A percentile compares a stretch with the other conserved stretches of the same genome.
Conservation (phyloP, 2,888 invertebrate genomes). For the Antheraea yamamai region DNA sequence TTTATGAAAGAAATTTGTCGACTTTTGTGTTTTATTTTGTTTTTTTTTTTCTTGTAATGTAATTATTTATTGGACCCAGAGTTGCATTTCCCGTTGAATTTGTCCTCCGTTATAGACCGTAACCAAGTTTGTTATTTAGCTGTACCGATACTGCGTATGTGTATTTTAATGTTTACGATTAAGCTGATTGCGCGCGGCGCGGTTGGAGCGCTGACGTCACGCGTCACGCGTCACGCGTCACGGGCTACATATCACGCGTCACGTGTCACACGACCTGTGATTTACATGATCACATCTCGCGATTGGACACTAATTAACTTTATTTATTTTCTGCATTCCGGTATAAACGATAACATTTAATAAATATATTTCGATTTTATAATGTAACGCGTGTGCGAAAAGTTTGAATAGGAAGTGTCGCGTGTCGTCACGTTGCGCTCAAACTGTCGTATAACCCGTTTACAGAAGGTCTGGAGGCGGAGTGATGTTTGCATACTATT, state of each 20-base stretch:
- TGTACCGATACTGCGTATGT: slow-evolving; percentile 32
- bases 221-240: not conserved
- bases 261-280: too few relatives aligned
- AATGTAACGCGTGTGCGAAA: too few relatives aligned
- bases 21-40: slow-evolving; percentile 54
- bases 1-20: slow-evolving; percentile 49
- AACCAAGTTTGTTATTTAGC: slow-evolving; percentile 44
- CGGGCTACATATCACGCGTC: too few relatives aligned
- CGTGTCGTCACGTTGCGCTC: slow-evolving; percentile 53
- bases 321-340: too few relatives aligned
- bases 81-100: slow-evolving; percentile 70
- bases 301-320: too few relatives aligned
- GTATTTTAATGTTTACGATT: slow-evolving; percentile 45
- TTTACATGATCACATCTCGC: too few relatives aligned
- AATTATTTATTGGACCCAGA: slow-evolving; percentile 76
- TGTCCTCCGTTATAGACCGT: slow-evolving; percentile 40
- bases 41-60: slow-evolving; percentile 50
- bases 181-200: slow-evolving; percentile 21
- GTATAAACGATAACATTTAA: too few relatives aligned
- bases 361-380: too few relatives aligned
- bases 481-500: slow-evolving; percentile 79
- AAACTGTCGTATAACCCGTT: slow-evolving; percentile 67
- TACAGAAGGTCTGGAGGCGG: slow-evolving; percentile 65
- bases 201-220: slow-evolving; percentile 6
- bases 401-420: not conserved